Conservation (phyloP, 2,797 vertebrate species). For the Leptodactylus fallax region DNA sequence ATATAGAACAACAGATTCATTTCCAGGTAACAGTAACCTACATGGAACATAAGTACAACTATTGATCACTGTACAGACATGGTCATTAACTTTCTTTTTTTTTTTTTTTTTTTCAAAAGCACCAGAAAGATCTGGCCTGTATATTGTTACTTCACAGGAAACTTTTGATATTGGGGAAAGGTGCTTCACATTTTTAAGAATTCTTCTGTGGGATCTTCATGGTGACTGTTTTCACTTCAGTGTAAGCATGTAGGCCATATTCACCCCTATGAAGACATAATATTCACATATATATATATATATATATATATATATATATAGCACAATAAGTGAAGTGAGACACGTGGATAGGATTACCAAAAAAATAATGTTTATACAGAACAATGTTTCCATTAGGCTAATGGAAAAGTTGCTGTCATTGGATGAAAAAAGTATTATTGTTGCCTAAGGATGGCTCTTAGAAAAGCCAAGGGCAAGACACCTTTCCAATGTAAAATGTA, state of each 20-base stretch:
- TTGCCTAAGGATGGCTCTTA: no score
- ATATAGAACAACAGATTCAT: constrained; percentile 5
- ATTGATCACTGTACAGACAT: not conserved
- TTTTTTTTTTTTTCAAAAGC: not conserved
- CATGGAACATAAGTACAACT: not conserved
- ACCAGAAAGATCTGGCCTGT: not conserved
- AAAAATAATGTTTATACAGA: no score
- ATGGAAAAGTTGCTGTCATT: no score
- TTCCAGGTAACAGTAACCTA: not conserved
- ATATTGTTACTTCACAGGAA: not conserved
- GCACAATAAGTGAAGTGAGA: not conserved
- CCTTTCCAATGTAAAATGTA: no score
- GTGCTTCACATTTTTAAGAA: constrained; percentile 74
- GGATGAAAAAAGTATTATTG: no score
- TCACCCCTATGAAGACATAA: constrained; percentile 79
- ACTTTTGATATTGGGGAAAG: not conserved
- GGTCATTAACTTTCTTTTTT: no score
- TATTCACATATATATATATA: not conserved
- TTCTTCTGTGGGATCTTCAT: constrained; percentile 89
- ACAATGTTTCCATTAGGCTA: no score
- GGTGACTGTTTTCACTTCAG: constrained; percentile 87
- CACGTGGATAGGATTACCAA: not conserved
- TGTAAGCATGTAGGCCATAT: constrained; percentile 86
- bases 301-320: not conserved
- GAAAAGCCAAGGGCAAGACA: no score